Evolutionary conservation across 2,797 vertebrate species (phyloP).

Genomic region (Carapus acus): DNA sequence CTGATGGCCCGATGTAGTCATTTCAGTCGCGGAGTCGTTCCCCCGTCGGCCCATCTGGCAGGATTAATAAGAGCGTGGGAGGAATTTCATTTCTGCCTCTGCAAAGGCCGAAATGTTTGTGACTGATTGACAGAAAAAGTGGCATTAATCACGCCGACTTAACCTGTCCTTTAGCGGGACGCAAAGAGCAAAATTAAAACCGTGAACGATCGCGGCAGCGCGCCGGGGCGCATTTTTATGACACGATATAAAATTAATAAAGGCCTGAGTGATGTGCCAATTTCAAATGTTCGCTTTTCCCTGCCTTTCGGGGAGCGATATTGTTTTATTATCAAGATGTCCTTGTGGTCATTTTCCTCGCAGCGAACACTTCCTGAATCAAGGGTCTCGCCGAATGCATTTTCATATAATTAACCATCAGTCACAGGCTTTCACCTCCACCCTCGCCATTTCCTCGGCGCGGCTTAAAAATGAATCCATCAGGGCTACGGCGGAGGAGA

Average conservation of each 20-base stretch:
- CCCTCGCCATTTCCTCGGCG: slow-evolving; percentile 38
- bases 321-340: slow-evolving; percentile 26
- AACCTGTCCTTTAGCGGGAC: too few relatives aligned
- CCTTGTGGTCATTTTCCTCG: slow-evolving; percentile 31
- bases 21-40: slow-evolving; percentile 24
- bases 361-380: slow-evolving; percentile 24
- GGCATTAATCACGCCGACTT: neutral
- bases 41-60: slow-evolving; percentile 28
- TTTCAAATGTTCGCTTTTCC: slow-evolving; percentile 9
- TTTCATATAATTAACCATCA: slow-evolving; percentile 38
- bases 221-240: neutral
- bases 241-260: neutral
- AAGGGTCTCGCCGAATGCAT: slow-evolving; percentile 25
- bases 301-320: slow-evolving; percentile 1
- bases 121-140: slow-evolving; percentile 19
- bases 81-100: slow-evolving; percentile 28
- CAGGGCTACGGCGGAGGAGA: slow-evolving; percentile 20
- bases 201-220: slow-evolving; percentile 9
- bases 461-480: slow-evolving; percentile 36
- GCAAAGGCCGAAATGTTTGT: slow-evolving; percentile 34
- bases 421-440: slow-evolving; percentile 38
- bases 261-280: neutral
- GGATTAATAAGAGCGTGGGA: slow-evolving; percentile 35
- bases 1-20: slow-evolving; percentile 35
- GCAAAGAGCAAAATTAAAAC: neutral